A percentile compares a stretch with the other conserved stretches of the same genome.
phyloP scores from a whole-genome alignment of 2,797 vertebrate species.

The Heterohyrax brucei region DNA sequence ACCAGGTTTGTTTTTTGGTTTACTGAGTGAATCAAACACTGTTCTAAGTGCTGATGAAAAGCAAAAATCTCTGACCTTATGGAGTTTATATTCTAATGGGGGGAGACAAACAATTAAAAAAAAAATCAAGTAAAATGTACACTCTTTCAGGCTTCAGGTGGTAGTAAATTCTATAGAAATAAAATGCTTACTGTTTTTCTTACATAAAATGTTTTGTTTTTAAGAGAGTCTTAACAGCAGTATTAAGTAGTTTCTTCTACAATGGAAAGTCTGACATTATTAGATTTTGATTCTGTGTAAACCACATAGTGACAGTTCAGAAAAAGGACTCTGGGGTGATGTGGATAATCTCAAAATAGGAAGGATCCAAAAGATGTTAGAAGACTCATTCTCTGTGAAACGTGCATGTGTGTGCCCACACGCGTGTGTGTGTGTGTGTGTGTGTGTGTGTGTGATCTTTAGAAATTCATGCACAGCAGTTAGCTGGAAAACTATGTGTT shows the following conservation, averaged over 20 bases:
- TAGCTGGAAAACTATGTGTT: background rate
- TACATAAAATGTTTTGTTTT: background rate
- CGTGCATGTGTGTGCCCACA: background rate
- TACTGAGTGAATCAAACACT: background rate
- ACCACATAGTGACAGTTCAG: background rate
- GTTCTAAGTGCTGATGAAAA: background rate
- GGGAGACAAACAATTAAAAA: background rate
- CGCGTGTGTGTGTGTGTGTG: too few relatives aligned
- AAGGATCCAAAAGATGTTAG: constrained; percentile 14
- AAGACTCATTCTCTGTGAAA: constrained; percentile 62
- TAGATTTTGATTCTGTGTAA: constrained; percentile 37
- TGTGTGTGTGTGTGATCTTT: background rate
- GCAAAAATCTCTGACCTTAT: background rate
- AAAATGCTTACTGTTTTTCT: background rate
- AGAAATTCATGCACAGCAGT: background rate
- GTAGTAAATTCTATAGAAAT: background rate
- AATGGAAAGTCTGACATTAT: background rate
- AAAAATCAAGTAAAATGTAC: background rate
- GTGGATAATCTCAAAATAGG: constrained; percentile 6
- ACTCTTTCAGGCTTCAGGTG: background rate
- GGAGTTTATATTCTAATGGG: background rate
- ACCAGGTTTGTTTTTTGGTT: background rate
- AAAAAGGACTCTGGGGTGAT: constrained; percentile 34
- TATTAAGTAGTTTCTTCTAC: constrained; percentile 15
- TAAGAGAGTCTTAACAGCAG: background rate